Conservation (phyloP, 2,113 vertebrate genomes). For the Aix galericulata region DNA sequence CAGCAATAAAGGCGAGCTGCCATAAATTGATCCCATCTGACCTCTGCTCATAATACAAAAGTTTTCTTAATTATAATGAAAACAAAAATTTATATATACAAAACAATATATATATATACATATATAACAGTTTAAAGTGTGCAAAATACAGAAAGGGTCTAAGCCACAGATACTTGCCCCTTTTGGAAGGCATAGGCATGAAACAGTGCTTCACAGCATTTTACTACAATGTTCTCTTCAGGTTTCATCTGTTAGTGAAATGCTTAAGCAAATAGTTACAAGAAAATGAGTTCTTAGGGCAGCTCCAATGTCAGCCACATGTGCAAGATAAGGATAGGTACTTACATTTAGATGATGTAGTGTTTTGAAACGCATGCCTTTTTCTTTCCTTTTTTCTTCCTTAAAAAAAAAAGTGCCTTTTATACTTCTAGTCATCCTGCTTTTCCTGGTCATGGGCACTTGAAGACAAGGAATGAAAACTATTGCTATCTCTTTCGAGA, state of each 20-base stretch:
- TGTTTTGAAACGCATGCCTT: not conserved
- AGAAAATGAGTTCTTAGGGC: conserved; percentile 26
- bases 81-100: not conserved
- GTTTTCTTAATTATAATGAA: not conserved
- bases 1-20: not conserved
- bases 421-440: not conserved
- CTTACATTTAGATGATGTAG: not conserved
- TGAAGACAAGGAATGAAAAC: not conserved
- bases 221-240: not conserved
- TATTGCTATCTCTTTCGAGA: not conserved
- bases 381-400: not conserved
- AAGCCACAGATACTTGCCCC: not conserved
- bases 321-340: conserved; percentile 1
- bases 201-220: not conserved
- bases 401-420: not conserved
- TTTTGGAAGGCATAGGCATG: not conserved
- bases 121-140: not conserved
- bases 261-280: conserved; percentile 34
- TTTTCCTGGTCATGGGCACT: not conserved
- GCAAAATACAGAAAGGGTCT: not conserved
- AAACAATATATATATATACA: too few species aligned
- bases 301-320: not conserved
- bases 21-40: not conserved
- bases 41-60: not conserved
- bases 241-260: conserved; percentile 26